Evolutionary conservation across 2,113 vertebrate genomes (phyloP).

Genomic region (Hydrochoerus hydrochaeris): DNA sequence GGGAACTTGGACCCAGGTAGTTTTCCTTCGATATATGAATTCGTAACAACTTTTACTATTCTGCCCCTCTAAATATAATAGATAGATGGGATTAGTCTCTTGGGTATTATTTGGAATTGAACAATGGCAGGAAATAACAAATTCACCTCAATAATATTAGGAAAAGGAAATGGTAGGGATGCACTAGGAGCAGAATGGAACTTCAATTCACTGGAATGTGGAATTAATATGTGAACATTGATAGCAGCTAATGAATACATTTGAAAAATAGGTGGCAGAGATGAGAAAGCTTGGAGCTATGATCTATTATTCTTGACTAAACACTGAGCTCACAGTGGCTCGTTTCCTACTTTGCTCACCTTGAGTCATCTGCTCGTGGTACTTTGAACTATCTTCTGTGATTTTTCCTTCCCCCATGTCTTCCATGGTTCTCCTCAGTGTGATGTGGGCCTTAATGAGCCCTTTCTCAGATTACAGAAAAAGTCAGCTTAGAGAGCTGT

Average conservation of each 20-base stretch:
- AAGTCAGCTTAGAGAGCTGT: not conserved
- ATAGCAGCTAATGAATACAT: not conserved
- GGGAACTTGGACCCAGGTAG: not conserved
- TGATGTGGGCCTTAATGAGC: not conserved
- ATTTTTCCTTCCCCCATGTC: not conserved
- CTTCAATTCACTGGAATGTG: not conserved
- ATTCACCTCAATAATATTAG: not conserved
- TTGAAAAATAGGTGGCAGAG: not conserved
- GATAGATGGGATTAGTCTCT: not conserved
- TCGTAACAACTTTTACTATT: not conserved
- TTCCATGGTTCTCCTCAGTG: not conserved
- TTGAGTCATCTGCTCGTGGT: not conserved
- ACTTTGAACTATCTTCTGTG: not conserved
- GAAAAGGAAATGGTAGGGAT: not conserved
- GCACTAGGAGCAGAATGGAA: not conserved
- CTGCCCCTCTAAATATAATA: not conserved
- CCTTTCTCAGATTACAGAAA: not conserved
- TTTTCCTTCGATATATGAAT: not conserved
- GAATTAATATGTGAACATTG: not conserved
- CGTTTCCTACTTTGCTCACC: not conserved
- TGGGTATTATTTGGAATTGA: not conserved
- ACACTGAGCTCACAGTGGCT: not conserved
- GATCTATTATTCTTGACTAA: not conserved
- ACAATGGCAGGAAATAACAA: not conserved
- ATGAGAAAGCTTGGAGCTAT: too few species aligned